Base-by-base conservation (phyloP, 2,113 vertebrate genomes). In the Egretta garzetta region DNA sequence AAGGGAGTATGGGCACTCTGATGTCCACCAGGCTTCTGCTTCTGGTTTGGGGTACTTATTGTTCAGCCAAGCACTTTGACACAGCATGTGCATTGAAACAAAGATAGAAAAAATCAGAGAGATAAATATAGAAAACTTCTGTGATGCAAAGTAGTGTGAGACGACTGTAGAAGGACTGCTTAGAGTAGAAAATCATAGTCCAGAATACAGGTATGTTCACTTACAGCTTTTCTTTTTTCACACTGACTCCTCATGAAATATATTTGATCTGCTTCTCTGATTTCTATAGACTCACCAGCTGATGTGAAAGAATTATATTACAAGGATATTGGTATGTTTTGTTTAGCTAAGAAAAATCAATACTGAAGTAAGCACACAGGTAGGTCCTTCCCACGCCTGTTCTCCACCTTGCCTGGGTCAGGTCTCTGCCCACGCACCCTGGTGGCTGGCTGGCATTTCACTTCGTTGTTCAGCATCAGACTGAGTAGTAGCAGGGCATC, bases 381-480 rank as follows among this genome's bases (percentile, higher is more conserved):
- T 53, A 60, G 41, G 32, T 33, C 43, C 49, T 81, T 90, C 37
- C 37, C 16, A 15, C 8, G 7, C 33, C 15, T 47, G 8, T 35
- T 62, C 53, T 75, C 20, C 21, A 28, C 21, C 49, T 73, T 66
- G 35, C 63, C 37, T 60, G 50, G 18, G 13, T 49, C 35, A 62
- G 39, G 67, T 55, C 12, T 77, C 43, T 83, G 43, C 71, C 52
- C 62, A 33, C 53, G 52, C 30, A 5, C 22, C 41, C 47, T 68
- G 2, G 6, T 81, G 66, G 15, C 58, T 93, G 71, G 18, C 30
- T 86, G 45, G 32, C 35, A 10, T 80, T 74, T 8, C 41, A 16
- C 26, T 30, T 26, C 1, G 0, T n/a, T 67, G 30, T 15, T 72
- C 7, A 2, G 32, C 52, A 16, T 49, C 76, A 67, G 37, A 19